Evolutionary conservation across 2,113 vertebrate species (phyloP), one percentile per base, ranked within the genome.

Genomic region (Grallaria varia): DNA sequence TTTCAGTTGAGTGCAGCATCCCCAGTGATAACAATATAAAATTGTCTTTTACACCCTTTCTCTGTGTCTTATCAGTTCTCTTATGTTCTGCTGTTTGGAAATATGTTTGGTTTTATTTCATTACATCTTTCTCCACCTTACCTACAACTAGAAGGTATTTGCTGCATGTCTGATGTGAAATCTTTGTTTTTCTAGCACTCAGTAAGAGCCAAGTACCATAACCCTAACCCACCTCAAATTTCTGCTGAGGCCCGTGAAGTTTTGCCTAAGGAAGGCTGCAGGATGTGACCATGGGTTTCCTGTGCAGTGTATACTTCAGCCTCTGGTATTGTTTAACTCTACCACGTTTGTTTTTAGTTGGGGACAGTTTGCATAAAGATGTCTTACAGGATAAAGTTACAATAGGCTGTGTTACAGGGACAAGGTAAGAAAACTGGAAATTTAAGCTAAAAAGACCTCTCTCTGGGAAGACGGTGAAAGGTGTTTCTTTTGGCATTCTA

Each of bases 401-500:
- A 67, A 72, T 10, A n/a, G 68, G 40, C 27, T 52, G 10, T 37
- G n/a, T n/a, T 90, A 24, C 21, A 50, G 45, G 58, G 62, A 67
- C 66, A 31, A 91, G 45, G 78, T 55, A 60, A 81, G 60, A 78
- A 87, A 89, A 78, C 10, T 72, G n/a, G 72, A 87, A 73, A 78
- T 40, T 28, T 68, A 62, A 76, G n/a, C 37, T 60, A 30, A 67
- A 60, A 81, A 27, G 14, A 49, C n/a, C 4, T 71, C 67, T 85
- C 25, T 77, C 66, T 24, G 79, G 76, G 63, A 94, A 94, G 45
- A 58, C 35, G 44, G 39, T 14, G 35, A 62, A 44, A 37, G 28
- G 53, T 60, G 58, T 88, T 93, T 96, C 92, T 74, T 90, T 78
- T 93, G 79, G 49, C 60, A 22, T 15, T 69, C 40, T 35, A 79